Evolutionary conservation across 1,140 invertebrate genomes (phyloP).

Genomic region (Cherax destructor): DNA sequence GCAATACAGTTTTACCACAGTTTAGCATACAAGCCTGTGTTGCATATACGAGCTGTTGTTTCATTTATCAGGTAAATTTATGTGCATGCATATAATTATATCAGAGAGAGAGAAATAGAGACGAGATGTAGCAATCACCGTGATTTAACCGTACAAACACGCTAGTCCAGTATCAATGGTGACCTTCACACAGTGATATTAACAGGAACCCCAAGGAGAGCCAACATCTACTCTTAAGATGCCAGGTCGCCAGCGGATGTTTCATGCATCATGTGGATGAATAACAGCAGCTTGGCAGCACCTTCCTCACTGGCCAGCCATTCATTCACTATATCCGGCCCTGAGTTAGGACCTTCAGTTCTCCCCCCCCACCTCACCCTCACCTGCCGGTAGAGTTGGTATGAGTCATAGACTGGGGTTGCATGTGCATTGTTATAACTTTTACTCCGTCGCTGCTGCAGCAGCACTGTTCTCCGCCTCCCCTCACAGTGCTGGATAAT

Average conservation of each 20-base stretch:
- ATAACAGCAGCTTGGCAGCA: neutral
- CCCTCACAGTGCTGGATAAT: too few species aligned
- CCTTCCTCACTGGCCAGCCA: neutral
- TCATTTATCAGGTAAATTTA: too few species aligned
- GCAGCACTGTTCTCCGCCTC: too few species aligned
- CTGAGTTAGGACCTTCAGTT: neutral
- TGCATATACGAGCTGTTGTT: too few species aligned
- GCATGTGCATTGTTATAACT: conserved; percentile 1
- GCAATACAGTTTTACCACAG: too few species aligned
- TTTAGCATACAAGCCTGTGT: too few species aligned
- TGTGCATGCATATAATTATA: too few species aligned
- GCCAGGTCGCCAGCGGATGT: neutral
- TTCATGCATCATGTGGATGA: neutral
- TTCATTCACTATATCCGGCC: neutral
- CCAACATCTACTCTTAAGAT: neutral
- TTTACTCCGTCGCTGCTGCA: neutral
- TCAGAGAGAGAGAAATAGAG: too few species aligned
- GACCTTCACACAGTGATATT: neutral
- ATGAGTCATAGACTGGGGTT: neutral
- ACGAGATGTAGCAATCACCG: too few species aligned
- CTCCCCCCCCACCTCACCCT: neutral
- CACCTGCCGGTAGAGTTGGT: neutral
- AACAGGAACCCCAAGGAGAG: neutral
- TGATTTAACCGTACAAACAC: too few species aligned
- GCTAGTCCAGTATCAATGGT: neutral